Conservation (phyloP, 2,113 vertebrate genomes). For the Semnornis frantzii region DNA sequence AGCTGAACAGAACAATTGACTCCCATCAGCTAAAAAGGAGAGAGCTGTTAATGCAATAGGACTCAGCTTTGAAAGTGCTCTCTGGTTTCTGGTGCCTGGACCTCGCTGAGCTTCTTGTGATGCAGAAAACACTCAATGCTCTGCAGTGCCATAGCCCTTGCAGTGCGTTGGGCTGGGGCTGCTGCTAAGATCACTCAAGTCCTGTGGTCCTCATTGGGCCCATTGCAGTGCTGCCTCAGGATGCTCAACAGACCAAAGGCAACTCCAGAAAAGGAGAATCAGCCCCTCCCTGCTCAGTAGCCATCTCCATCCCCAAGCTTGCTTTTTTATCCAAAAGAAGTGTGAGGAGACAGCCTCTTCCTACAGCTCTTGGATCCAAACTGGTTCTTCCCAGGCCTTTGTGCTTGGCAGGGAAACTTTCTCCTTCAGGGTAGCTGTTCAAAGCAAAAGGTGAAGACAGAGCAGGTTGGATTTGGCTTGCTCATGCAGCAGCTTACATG, state of each 20-base stretch:
- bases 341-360: neutral
- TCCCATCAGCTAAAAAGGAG: neutral
- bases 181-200: neutral
- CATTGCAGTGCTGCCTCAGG: neutral
- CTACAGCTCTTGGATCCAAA: neutral
- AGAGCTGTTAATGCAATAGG: neutral
- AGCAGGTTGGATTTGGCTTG: neutral
- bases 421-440: neutral
- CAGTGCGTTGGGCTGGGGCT: neutral
- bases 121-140: neutral
- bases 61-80: neutral
- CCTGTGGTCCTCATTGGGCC: neutral
- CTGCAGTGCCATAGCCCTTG: neutral
- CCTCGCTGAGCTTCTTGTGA: neutral
- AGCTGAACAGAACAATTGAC: neutral
- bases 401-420: neutral
- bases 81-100: neutral
- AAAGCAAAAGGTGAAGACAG: neutral
- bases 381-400: neutral
- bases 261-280: neutral
- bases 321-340: neutral
- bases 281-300: neutral
- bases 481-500: neutral
- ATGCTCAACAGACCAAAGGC: neutral
- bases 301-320: neutral